Percentiles rank a stretch among this genome's conserved stretches.
These are phyloP conservation scores for Nesogale talazaci DNA, from an alignment of 2,113 vertebrate genomes.

Conservation along the genomic window DNA sequence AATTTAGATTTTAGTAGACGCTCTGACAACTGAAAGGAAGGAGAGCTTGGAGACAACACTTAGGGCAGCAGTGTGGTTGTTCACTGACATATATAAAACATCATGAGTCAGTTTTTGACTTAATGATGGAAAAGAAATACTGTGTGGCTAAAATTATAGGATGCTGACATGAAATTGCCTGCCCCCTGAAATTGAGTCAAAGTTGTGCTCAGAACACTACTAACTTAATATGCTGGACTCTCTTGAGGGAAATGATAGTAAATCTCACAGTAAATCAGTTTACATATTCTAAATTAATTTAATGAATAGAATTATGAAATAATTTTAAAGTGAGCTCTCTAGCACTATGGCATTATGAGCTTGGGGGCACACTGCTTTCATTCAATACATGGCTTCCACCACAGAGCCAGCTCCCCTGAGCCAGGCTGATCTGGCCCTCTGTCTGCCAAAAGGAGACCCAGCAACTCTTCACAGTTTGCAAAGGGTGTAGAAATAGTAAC, in stretches of 20 bases:
- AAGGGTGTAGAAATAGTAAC: background rate
- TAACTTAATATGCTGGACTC: constrained; percentile 51
- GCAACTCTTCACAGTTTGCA: background rate
- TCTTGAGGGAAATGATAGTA: constrained; percentile 62
- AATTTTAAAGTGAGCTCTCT: constrained; percentile 70
- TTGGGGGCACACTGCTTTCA: constrained; percentile 18
- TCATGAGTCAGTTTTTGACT: constrained; percentile 58
- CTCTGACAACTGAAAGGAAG: background rate
- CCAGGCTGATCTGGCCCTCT: constrained; percentile 43
- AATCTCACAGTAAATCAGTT: constrained; percentile 68
- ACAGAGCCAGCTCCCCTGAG: constrained; percentile 8
- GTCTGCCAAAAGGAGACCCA: constrained; percentile 31
- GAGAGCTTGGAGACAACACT: background rate
- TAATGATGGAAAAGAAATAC: constrained; percentile 54
- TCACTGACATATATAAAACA: background rate
- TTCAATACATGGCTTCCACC: background rate
- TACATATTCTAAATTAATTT: constrained; percentile 69
- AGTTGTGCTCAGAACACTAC: background rate
- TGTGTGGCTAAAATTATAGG: background rate
- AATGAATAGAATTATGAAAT: constrained; percentile 71
- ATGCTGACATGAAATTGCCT: constrained; percentile 58
- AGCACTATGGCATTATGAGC: constrained; percentile 12
- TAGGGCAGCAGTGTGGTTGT: background rate
- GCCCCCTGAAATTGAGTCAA: constrained; percentile 6
- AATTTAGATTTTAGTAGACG: constrained; percentile 16